Evolutionary conservation across 2,797 vertebrate species (phyloP), one percentile per base, ranked within the genome.

Genomic region (Aotus griseimembra): DNA sequence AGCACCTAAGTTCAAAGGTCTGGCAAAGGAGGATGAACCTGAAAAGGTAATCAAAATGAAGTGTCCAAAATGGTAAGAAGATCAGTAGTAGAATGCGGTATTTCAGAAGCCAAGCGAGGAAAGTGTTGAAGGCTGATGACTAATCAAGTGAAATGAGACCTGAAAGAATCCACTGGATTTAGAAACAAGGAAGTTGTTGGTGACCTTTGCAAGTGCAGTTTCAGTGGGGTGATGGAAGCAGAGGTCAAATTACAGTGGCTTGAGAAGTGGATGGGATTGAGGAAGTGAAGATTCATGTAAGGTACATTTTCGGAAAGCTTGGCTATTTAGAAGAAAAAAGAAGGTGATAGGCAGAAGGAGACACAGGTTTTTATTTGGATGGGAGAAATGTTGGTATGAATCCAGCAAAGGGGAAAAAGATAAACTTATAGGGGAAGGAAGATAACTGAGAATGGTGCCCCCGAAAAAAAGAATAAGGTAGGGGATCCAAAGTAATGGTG

Each of bases 101-200:
- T 89, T 58, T 90, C 83, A 92, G 77, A 95, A 93, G 70, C 77
- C 79, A 92, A 3, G 10, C 20, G 36, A 92, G 12, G 58, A 36
- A 91, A 57, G 39, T 77, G 7, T 72, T 94, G 73, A 94, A 90
- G 48, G 50, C 67, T 72, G 30, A 73, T 90, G 81, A 73, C 30
- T 82, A 94, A 90, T 92, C 81, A 90, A 83, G 57, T 92, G 90
- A 96, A 97, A 77, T 93, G 82, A 97, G 46, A 7, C 79, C 79
- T 95, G 44, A 92, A 94, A 88, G 94, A 94, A 77, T 58, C 36
- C 46, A 44, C 67, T 79, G 67, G 89, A 72, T 97, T 96, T 93
- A 89, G 93, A 94, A 96, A 96, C 79, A 89, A 97, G 83, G 82
- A 95, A 94, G 50, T 83, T 77, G 70, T 61, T 70, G 48, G 28